These are phyloP conservation scores for Merodon equestris DNA, from an alignment of 2,888 invertebrate genomes.

Conservation along the genomic window DNA sequence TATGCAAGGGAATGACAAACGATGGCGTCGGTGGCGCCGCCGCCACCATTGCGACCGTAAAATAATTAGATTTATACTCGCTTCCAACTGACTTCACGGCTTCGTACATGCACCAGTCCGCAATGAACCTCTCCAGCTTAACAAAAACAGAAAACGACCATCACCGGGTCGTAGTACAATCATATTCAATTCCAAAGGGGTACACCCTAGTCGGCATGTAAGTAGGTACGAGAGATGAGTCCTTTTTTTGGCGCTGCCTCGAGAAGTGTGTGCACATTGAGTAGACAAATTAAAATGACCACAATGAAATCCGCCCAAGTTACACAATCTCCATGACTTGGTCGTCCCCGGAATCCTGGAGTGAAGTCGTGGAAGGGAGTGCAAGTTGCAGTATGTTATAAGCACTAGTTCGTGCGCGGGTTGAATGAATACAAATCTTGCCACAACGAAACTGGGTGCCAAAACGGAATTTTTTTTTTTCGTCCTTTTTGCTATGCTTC, in stretches of 20 bases:
- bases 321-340: constrained; percentile 50
- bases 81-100: constrained; percentile 36
- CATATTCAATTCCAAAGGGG: constrained; percentile 3
- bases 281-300: constrained; percentile 69
- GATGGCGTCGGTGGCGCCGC: constrained; percentile 67
- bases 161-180: not conserved
- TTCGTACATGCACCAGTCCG: not conserved
- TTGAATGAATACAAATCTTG: constrained; percentile 45
- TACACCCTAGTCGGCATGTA: not conserved
- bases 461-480: constrained; percentile 44
- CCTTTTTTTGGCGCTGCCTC: constrained; percentile 53
- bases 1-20: constrained; percentile 64
- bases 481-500: constrained; percentile 3
- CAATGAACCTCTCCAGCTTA: constrained; percentile 38
- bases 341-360: not conserved
- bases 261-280: constrained; percentile 64
- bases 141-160: constrained; percentile 12
- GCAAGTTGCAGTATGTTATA: constrained; percentile 67
- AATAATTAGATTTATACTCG: constrained; percentile 66
- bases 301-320: constrained; percentile 61
- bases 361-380: constrained; percentile 35
- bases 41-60: constrained; percentile 56
- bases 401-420: constrained; percentile 39
- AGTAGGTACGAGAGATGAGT: constrained; percentile 5
- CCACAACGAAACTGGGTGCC: constrained; percentile 62